Base-by-base conservation (phyloP, 2,113 vertebrate genomes). In the Nothoprocta pentlandii region DNA sequence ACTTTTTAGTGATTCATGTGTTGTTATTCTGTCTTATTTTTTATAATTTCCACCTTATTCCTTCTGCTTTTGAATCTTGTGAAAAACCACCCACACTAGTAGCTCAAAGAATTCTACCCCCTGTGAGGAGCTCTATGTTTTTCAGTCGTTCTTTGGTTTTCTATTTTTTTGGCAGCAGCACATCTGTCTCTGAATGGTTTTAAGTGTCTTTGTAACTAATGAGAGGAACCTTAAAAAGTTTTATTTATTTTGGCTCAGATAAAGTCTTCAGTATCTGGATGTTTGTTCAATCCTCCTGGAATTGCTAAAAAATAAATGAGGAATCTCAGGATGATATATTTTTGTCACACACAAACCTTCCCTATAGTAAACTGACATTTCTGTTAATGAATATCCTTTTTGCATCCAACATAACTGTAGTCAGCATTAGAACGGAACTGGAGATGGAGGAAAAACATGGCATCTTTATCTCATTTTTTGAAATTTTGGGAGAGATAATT, bases 161-260 rank as follows among this genome's bases (percentile, higher is more conserved):
- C 32, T 84, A 6, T 81, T 95, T 94, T 96, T 79, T 66, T 53
- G 93, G 87, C 61, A 88, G 30, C 21, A 91, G 73, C 62, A 93
- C 64, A 94, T 92, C 91, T 90, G 92, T 64, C 79, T 78, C 62
- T 68, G 49, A 89, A 93, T 93, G 25, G 67, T 87, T 95, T 93
- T 90, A 81, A 91, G 51, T 90, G 47, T 86, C 90, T 92, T 92
- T 87, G 91, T 79, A 94, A 86, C 59, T 73, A 95, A 93, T 75
- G 34, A 81, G 77, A 90, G 30, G 49, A 95, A 73, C 85, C n/a
- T 95, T 77, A 75, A 71, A 74, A 80, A 92, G 42, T 79, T 80
- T 80, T 95, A 84, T 95, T 94, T 95, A 73, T 42, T 94, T 95
- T 95, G 90, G 94, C 93, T 92, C 56, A 39, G 59, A 82, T 80